Conservation (phyloP, 2,113 vertebrate species). For the Tragelaphus strepsiceros region DNA sequence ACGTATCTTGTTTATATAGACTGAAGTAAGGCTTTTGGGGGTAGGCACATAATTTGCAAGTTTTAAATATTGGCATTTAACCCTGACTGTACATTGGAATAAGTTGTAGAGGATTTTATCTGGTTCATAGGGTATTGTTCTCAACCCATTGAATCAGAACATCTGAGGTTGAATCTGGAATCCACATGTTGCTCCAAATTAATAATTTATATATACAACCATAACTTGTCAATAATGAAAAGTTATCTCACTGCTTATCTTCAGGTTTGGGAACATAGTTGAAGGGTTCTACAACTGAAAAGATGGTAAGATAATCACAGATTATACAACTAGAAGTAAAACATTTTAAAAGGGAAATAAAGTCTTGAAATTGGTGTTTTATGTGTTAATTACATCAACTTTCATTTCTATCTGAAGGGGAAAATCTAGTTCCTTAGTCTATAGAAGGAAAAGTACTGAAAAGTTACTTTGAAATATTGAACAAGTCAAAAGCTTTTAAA, state of each 20-base stretch:
- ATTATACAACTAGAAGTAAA: slow-evolving; percentile 22
- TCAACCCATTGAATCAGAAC: not conserved
- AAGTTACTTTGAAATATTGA: slow-evolving; percentile 44
- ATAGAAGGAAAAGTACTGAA: not conserved
- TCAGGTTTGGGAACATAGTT: not conserved
- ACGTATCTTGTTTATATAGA: not conserved
- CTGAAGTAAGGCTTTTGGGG: not conserved
- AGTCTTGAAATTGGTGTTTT: slow-evolving; percentile 41
- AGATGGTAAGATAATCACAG: slow-evolving; percentile 16
- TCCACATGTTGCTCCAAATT: slow-evolving; percentile 26
- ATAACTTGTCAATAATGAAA: not conserved
- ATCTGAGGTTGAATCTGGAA: not conserved
- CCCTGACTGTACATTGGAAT: not conserved
- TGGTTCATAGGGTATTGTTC: not conserved
- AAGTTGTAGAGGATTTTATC: not conserved
- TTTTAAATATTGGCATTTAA: slow-evolving; percentile 9
- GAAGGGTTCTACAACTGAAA: not conserved
- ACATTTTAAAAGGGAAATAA: slow-evolving; percentile 28
- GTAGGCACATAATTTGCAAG: not conserved
- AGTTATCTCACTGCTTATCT: slow-evolving; percentile 1
- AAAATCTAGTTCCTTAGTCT: not conserved
- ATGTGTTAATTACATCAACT: slow-evolving; percentile 12
- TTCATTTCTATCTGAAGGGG: not conserved
- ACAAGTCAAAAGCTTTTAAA: slow-evolving; percentile 10
- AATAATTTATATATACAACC: not conserved